Base-by-base conservation (phyloP, 2,888 invertebrate species). In the Nephrocerus scutellatus region DNA sequence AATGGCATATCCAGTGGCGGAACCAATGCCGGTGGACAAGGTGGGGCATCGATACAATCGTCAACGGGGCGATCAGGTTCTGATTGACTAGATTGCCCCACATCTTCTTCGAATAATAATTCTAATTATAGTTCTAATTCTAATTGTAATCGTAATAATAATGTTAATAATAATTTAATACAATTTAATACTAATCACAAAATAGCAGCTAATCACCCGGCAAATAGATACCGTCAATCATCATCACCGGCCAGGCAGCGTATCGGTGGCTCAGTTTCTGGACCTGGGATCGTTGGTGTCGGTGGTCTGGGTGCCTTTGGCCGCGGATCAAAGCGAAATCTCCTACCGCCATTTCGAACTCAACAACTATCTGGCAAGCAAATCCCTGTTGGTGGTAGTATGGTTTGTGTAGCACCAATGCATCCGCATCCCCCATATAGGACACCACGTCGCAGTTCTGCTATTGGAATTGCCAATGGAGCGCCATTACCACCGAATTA, bases 81-180 rank as follows among this genome's bases (percentile, higher is more conserved):
- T 68, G 84, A 86, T 74, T 86, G 84, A 86, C 84, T 85, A 84
- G 84, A 84, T 71, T 77, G 76, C 73, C 76, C 79, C 73, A 34
- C 24, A 18, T 10, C 16, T 16, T 25, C 18, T 24, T 15, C 23
- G 15, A 24, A 12, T 34, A 26, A 21, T 12, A 20, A 18, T 31
- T 26, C 35, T 32, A 29, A 23, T 29, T 20, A 29, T 43, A 44
- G 45, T 37, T 39, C 46, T 24, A 46, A 45, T 39, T 46, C 43
- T 25, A 39, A 34, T 31, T 39, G 41, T 36, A 40, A 30, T 44
- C 41, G 43, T 44, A 39, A 39, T 47, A 51, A 50, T 54, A 48
- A 52, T 56, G 57, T 56, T 59, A 49, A 52, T 53, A 48, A 52
- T 54, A 53, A 61, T 62, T 56, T 59, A 60, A 63, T 63, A 63